Evolutionary conservation across 1,140 invertebrate genomes (phyloP), one percentile per base, ranked within the genome.

Genomic region (Platorchestia sp.): DNA sequence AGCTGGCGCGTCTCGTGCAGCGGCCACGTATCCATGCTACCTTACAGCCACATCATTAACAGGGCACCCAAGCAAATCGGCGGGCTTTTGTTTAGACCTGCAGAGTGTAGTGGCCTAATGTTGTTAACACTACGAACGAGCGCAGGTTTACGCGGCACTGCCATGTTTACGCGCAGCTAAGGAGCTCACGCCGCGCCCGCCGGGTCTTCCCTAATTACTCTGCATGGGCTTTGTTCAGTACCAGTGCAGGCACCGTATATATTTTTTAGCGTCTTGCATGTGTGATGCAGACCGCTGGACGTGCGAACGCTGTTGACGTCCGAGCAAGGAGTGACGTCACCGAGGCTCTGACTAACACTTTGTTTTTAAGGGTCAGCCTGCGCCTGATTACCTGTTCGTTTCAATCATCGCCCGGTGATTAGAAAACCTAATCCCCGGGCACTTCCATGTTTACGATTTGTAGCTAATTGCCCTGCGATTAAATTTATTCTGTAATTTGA

Each of bases 201-300:
- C 91, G 43, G 45, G 91, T 45, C 91, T 90, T 90, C 87, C 87
- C 91, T 93, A 93, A 93, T 93, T 93, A 93, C 91, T 93, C 44
- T 45, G 91, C 91, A 42, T 47, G 43, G 43, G 41, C 91, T 93
- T 93, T 93, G 91, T 93, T 93, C 91, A 36, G 43, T 93, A 44
- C 45, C 91, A 93, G 44, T 6, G 5, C 19, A 45, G 36, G 91
- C n/a, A 16, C 16, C 87, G 87, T 89, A 89, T 44, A 36, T 10
- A 75, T 42, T 89, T 89, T 42, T 42, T 5, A 42, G 0, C 3
- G 87, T 27, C 14, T 41, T 10, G 87, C 87, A 42, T 89, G 87
- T 42, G 87, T 42, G 27, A 89, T 89, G 27, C 59, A 22, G 59
- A 36, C 59, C 59, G 7, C 59, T 75, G 59, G 27, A 75, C 59